Percentiles rank a stretch among this genome's conserved stretches.
Conservation (phyloP, 1,140 invertebrate species). For the Vanessa atalanta region DNA sequence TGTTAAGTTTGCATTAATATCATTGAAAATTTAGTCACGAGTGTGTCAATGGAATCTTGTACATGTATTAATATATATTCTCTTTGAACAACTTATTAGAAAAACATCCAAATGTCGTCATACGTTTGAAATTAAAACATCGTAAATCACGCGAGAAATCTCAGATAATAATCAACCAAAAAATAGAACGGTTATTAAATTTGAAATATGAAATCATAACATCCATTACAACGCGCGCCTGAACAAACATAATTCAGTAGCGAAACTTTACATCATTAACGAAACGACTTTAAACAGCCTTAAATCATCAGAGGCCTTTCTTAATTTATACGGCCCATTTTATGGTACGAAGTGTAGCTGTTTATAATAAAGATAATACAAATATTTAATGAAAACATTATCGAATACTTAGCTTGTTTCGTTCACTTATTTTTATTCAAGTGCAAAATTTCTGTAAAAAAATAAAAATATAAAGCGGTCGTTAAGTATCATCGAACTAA, state of each 20-base stretch:
- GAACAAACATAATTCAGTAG: constrained; percentile 23
- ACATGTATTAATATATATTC: too few relatives aligned
- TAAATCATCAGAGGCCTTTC: constrained; percentile 40
- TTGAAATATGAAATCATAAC: constrained; percentile 7
- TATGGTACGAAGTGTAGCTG: neutral
- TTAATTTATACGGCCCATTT: constrained; percentile 41
- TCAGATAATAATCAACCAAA: neutral
- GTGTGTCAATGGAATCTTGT: too few relatives aligned
- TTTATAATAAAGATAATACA: neutral
- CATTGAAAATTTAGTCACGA: too few relatives aligned
- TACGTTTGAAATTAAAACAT: too few relatives aligned
- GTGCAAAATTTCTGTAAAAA: too few relatives aligned
- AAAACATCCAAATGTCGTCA: too few relatives aligned
- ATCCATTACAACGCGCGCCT: constrained; percentile 5
- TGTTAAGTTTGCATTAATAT: too few relatives aligned
- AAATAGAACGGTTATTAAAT: constrained; percentile 5
- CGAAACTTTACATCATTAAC: constrained; percentile 33
- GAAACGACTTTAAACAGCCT: constrained; percentile 32
- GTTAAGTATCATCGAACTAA: too few relatives aligned
- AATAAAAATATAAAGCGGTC: too few relatives aligned
- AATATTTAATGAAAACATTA: neutral
- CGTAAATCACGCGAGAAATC: neutral
- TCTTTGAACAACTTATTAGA: too few relatives aligned
- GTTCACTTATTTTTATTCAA: too few relatives aligned
- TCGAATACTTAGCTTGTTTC: neutral